Conservation (phyloP, 2,797 vertebrate species). For the Lutjanus argentimaculatus region DNA sequence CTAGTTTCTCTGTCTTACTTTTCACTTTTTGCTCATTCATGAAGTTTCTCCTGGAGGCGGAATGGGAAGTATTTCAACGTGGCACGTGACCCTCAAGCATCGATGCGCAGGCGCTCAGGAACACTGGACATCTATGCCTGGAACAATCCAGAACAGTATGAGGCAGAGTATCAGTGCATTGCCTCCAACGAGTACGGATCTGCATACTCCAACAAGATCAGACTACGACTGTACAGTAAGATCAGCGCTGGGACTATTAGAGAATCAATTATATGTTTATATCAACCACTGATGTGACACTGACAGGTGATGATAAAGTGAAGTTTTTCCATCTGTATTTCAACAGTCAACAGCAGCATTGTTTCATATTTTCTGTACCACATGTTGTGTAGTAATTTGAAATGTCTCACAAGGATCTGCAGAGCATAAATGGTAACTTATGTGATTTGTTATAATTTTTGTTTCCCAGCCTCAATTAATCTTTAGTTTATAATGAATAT, state of each 20-base stretch:
- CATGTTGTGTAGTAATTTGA: not conserved
- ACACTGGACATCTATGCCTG: slow-evolving; percentile 94
- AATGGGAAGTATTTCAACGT: slow-evolving; percentile 97
- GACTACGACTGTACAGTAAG: slow-evolving; percentile 95
- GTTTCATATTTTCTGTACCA: not conserved
- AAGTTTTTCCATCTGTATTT: not conserved
- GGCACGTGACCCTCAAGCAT: slow-evolving; percentile 93
- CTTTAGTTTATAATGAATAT: not conserved
- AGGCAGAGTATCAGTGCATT: slow-evolving; percentile 97
- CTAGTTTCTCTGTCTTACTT: slow-evolving; percentile 20
- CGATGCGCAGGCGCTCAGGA: slow-evolving; percentile 92
- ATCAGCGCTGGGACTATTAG: slow-evolving; percentile 22
- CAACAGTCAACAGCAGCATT: not conserved
- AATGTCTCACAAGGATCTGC: not conserved
- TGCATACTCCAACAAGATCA: slow-evolving; percentile 94
- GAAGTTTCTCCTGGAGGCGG: slow-evolving; percentile 95
- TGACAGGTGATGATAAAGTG: slow-evolving; percentile 2
- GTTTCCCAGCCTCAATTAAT: no score
- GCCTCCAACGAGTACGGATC: slow-evolving; percentile 94
- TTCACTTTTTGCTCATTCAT: slow-evolving; percentile 14
- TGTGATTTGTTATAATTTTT: not conserved
- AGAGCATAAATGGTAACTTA: not conserved
- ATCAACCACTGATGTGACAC: not conserved
- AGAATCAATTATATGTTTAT: slow-evolving; percentile 26
- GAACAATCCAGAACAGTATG: slow-evolving; percentile 93